phyloP scores from a whole-genome alignment of 2,888 invertebrate species.

The Dorcus hopei region DNA sequence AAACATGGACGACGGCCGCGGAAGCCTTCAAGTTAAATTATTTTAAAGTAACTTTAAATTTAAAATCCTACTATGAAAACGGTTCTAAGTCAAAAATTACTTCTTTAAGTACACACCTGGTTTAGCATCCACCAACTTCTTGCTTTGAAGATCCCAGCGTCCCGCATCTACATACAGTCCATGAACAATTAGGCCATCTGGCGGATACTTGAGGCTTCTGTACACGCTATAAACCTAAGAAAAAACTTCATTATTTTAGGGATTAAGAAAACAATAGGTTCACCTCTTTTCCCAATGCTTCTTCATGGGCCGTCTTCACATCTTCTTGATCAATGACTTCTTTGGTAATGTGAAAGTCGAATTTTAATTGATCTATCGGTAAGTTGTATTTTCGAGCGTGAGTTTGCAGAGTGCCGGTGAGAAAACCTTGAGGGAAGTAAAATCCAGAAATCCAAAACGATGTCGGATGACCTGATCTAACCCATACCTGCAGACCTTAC shows the following conservation, averaged over 20 bases:
- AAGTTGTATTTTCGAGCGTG: slow-evolving; percentile 80
- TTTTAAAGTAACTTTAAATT: no score
- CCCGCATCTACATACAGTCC: slow-evolving; percentile 87
- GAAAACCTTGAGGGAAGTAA: slow-evolving; percentile 90
- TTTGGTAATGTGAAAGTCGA: slow-evolving; percentile 69
- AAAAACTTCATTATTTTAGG: neutral
- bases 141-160: slow-evolving; percentile 68
- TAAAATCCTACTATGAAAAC: no score
- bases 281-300: slow-evolving; percentile 39
- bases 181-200: slow-evolving; percentile 71
- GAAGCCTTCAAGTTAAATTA: no score
- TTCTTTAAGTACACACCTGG: slow-evolving; percentile 56
- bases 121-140: slow-evolving; percentile 72
- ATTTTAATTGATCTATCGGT: slow-evolving; percentile 81
- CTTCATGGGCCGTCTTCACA: slow-evolving; percentile 54
- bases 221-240: slow-evolving; percentile 48
- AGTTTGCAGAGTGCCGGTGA: slow-evolving; percentile 87
- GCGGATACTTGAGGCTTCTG: slow-evolving; percentile 54
- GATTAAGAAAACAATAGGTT: neutral
- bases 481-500: slow-evolving; percentile 61
- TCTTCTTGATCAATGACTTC: slow-evolving; percentile 62
- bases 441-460: slow-evolving; percentile 92
- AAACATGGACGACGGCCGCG: no score
- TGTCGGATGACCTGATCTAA: slow-evolving; percentile 66
- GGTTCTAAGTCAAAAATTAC: no score